A percentile compares a stretch with the other conserved stretches of the same genome.
These are phyloP conservation scores for Pteropus alecto DNA, from an alignment of 2,113 vertebrate species.

Conservation along the genomic window DNA sequence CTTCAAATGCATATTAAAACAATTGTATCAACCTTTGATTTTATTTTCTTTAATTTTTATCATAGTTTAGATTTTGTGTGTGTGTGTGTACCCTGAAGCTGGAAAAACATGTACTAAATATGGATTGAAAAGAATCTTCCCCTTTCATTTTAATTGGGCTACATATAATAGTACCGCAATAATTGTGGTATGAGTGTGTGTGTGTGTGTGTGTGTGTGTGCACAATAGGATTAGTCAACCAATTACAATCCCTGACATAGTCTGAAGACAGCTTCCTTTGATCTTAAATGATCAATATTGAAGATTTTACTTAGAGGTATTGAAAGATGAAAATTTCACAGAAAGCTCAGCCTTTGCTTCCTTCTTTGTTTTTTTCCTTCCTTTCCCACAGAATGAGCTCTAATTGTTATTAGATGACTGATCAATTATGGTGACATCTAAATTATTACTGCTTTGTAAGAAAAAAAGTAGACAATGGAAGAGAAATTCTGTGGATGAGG, in stretches of 20 bases:
- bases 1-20: neutral
- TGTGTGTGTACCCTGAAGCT: neutral
- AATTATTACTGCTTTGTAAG: neutral
- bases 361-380: neutral
- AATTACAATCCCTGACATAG: neutral
- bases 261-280: neutral
- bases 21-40: neutral
- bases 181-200: neutral
- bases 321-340: neutral
- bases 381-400: neutral
- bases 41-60: neutral
- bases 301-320: slow-evolving; percentile 8
- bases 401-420: neutral
- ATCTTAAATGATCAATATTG: neutral
- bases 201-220: neutral
- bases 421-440: neutral
- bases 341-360: neutral
- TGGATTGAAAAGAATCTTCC: neutral
- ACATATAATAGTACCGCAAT: neutral
- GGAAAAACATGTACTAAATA: neutral
- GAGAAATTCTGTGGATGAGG: neutral
- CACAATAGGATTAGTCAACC: neutral
- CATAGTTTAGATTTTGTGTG: neutral
- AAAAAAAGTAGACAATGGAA: slow-evolving; percentile 6
- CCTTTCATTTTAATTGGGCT: neutral